Base-by-base conservation (phyloP, 2,113 vertebrate species). In the Lucifuga dentata region DNA sequence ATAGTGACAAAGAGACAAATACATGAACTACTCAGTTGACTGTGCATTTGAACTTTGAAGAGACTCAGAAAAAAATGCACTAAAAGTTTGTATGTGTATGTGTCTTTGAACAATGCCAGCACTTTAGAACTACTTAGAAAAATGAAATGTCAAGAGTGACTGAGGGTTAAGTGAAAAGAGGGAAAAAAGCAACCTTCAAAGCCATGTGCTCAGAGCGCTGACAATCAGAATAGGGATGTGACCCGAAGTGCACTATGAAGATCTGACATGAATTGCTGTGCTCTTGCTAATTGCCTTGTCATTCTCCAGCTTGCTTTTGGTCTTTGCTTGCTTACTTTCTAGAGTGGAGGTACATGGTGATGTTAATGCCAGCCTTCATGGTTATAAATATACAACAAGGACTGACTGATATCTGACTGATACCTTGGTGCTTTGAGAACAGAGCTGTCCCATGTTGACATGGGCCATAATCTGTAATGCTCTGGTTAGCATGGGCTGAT, bases 121-220 rank as follows among this genome's bases (percentile, higher is more conserved):
- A 92, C 90, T 92, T 93, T 91, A 92, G 84, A 86, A 86, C 73
- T 81, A 85, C 70, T 83, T 81, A 61, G 53, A 70, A 46, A 73
- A 71, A 52, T 19, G 32, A 73, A 48, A 64, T 20, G 35, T 44
- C 39, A 73, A 79, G 60, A 80, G 48, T 50, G 68, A 57, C 58
- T 13, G 26, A 83, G 78, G 61, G 75, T 83, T 62, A 10, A n/a
- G 68, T 41, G 29, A 38, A 64, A 73, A 12, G 20, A 65, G 57
- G 49, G 52, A 78, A 40, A 78, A 68, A 78, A 55, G 66, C 56
- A 80, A 84, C 78, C 84, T 86, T 89, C 62, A 84, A 92, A 92
- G 90, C 90, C 91, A 92, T 87, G 89, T 89, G 90, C 89, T 91
- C 85, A 84, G 88, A 93, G 91, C 90, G 81, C 90, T 87, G 93